These are phyloP conservation scores for Passer domesticus DNA, from an alignment of 2,113 vertebrate species.

Conservation along the genomic window DNA sequence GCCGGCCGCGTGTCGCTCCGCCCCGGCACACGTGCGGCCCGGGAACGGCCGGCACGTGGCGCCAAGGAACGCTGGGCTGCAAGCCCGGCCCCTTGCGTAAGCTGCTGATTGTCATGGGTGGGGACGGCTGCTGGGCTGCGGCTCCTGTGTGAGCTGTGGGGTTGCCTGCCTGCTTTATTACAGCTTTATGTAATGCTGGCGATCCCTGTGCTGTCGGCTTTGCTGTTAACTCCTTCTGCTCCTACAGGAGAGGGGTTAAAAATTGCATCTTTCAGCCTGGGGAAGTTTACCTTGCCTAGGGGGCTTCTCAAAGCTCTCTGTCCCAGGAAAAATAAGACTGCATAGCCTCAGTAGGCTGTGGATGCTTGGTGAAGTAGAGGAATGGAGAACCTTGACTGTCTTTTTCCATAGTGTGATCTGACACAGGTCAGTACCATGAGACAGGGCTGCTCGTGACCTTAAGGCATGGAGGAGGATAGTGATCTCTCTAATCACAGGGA, in stretches of 20 bases:
- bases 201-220: neutral
- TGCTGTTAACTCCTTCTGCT: slow-evolving; percentile 26
- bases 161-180: neutral
- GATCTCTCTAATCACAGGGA: neutral
- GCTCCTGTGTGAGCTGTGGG: neutral
- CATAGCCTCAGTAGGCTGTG: neutral
- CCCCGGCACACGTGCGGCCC: slow-evolving; percentile 62
- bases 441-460: neutral
- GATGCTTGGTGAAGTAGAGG: neutral
- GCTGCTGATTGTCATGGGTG: slow-evolving; percentile 27
- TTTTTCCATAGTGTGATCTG: neutral
- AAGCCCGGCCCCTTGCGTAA: slow-evolving; percentile 66
- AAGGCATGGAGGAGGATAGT: neutral
- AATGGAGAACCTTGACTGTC: neutral
- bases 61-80: neutral
- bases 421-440: neutral
- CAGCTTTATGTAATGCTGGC: slow-evolving; percentile 37
- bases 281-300: neutral
- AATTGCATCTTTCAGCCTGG: neutral
- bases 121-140: neutral
- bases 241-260: neutral
- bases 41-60: slow-evolving; percentile 12
- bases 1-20: slow-evolving; percentile 40
- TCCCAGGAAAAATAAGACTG: neutral
- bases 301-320: neutral